Conservation (phyloP, 2,888 invertebrate species). For the Periphyllus acericola region DNA sequence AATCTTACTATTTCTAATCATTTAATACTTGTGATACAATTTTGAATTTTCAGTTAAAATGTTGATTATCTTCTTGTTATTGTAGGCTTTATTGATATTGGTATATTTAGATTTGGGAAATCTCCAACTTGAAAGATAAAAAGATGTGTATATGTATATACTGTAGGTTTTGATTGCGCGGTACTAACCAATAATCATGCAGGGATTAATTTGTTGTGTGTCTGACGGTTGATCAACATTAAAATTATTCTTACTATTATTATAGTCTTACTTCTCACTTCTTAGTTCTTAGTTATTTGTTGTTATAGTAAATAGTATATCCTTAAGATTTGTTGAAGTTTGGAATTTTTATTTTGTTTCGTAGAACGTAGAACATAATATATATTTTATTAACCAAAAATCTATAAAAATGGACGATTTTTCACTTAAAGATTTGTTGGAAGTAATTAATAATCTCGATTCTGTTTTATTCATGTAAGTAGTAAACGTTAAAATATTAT, state of each 20-base stretch:
- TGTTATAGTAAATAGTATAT: background rate
- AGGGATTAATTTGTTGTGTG: too few relatives aligned
- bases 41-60: background rate
- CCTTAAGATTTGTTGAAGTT: background rate
- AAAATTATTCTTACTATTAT: background rate
- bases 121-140: background rate
- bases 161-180: background rate
- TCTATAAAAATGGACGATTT: background rate
- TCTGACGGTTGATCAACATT: too few relatives aligned
- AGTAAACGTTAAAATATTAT: background rate
- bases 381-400: background rate
- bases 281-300: background rate
- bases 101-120: conserved; percentile 10
- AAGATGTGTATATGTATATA: background rate
- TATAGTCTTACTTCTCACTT: background rate
- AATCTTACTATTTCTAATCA: background rate
- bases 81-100: too few relatives aligned
- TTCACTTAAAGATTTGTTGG: background rate
- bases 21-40: background rate
- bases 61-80: too few relatives aligned
- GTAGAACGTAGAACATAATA: background rate
- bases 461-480: conserved; percentile 46
- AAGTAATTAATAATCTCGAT: conserved; percentile 38
- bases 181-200: background rate
- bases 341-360: background rate